Base-by-base conservation (phyloP, 1,140 invertebrate genomes). In the Drusus annulatus region DNA sequence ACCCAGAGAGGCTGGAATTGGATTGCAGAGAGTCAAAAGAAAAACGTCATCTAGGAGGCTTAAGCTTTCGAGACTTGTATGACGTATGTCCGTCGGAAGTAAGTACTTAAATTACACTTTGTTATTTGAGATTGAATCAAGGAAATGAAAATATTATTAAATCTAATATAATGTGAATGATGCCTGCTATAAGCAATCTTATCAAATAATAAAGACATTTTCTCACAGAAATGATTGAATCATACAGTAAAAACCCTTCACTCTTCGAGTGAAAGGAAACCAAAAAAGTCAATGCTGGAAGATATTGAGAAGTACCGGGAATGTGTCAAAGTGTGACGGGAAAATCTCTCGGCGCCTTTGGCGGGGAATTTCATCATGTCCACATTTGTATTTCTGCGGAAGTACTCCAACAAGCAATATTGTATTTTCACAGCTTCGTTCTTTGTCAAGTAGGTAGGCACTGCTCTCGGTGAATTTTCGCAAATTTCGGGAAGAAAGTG, bases 391-490 rank as follows among this genome's bases (percentile, higher is more conserved):
- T 51, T 51, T 71, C 19, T 25, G 17, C 45, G 68, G 45, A 71
- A 71, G 19, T 71, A 52, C 68, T 71, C 36, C 68, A 71, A 71
- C 52, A 71, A 51, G 68, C 68, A 71, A 71, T 71, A 71, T 71
- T 52, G 68, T 71, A 71, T 50, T 71, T 71, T 71, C 68, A 25
- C 68, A 71, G 68, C 21, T 71, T 21, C 68, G 15, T 28, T 8
- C 23, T 65, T 65, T 28, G 1, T 16, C 19, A 28, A 65, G 21
- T 25, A 28, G 31, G 31, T 36, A 8, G 31, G 54, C 21, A 58
- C 21, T 58, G 50, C 15, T 23, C 45, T 23, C 68, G n/a, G 7
- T 50, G 17, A 71, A 71, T 51, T 71, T 71, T 51, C 50, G 10
- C 68, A 16, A 45, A 50, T 51, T 71, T 71, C 51, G 68, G 6